These are phyloP conservation scores for Atta colombica DNA, from an alignment of 1,140 invertebrate species.

Conservation along the genomic window DNA sequence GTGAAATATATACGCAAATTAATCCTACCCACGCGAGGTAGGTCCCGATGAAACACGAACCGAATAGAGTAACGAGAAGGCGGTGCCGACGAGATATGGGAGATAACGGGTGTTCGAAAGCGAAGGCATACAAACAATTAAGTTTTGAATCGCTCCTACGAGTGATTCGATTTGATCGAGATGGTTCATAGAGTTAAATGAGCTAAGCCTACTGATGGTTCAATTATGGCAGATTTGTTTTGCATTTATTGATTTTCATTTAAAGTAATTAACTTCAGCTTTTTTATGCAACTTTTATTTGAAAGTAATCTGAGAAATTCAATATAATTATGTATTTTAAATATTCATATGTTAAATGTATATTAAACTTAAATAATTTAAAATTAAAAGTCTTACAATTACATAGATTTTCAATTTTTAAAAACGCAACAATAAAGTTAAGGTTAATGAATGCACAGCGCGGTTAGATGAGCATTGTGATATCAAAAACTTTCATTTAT, in stretches of 20 bases:
- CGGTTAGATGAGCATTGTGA: no score
- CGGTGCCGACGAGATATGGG: conserved; percentile 2
- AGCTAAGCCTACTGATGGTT: not conserved
- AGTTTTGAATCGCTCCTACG: not conserved
- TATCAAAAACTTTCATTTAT: no score
- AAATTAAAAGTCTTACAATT: no score
- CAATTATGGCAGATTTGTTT: conserved; percentile 20
- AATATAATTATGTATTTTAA: conserved; percentile 9
- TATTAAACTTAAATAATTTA: not conserved
- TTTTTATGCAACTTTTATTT: not conserved
- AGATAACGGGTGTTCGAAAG: conserved; percentile 41
- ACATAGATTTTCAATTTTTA: no score
- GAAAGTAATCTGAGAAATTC: not conserved
- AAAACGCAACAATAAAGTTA: no score
- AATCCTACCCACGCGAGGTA: conserved; percentile 54
- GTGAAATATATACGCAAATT: conserved; percentile 66
- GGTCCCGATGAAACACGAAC: conserved; percentile 56
- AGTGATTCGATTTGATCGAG: conserved; percentile 9
- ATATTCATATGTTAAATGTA: not conserved
- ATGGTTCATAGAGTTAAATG: conserved; percentile 1
- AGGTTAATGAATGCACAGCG: no score
- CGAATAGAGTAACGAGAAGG: conserved; percentile 52
- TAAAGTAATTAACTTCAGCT: not conserved
- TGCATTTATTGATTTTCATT: not conserved
- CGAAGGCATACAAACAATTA: not conserved